phyloP scores from a whole-genome alignment of 2,888 invertebrate species.

The Acrobasis consociella region DNA sequence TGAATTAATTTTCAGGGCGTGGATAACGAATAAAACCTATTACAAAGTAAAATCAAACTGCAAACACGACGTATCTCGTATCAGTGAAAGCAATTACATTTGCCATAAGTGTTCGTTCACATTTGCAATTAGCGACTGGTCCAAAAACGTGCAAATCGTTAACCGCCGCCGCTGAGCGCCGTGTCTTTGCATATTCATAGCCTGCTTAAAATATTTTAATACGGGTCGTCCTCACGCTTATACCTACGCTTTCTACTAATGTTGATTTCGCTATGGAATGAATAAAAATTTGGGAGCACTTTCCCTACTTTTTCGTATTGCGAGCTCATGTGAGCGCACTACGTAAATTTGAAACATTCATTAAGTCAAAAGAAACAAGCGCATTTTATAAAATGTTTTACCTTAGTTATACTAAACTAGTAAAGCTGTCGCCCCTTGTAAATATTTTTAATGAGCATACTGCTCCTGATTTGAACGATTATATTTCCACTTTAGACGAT shows the following conservation, averaged over 20 bases:
- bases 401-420: not conserved
- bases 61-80: constrained; percentile 63
- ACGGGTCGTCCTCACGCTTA: constrained; percentile 66
- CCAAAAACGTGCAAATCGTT: constrained; percentile 82
- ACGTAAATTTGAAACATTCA: not conserved
- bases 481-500: constrained; percentile 56
- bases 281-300: constrained; percentile 47
- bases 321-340: not conserved
- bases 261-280: constrained; percentile 63
- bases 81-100: constrained; percentile 78
- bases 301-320: constrained; percentile 25
- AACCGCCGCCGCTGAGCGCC: constrained; percentile 70
- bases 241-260: constrained; percentile 73
- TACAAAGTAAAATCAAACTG: constrained; percentile 55
- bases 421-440: not conserved
- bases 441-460: constrained; percentile 26
- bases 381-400: not conserved
- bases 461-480: constrained; percentile 50
- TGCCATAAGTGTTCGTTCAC: constrained; percentile 78
- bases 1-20: constrained; percentile 46
- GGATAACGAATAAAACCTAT: constrained; percentile 35
- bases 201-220: constrained; percentile 82
- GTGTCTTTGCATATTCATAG: constrained; percentile 82
- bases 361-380: not conserved
- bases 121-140: constrained; percentile 80